Base-by-base conservation (phyloP, 2,113 vertebrate species). In the Lasiurus cinereus region DNA sequence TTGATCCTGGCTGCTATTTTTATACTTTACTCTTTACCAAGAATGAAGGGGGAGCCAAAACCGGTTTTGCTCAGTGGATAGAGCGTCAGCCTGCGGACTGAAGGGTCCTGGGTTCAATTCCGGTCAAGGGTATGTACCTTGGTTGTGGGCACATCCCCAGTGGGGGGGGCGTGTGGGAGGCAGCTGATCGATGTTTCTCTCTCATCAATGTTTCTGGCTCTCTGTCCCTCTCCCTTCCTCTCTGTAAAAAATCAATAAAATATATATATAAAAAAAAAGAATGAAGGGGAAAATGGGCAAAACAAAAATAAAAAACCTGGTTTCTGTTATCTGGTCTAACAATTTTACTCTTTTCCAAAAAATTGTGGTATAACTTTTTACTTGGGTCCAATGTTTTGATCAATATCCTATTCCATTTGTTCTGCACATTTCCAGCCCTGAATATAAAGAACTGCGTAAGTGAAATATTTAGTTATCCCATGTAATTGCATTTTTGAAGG, bases 321-420 rank as follows among this genome's bases (percentile, higher is more conserved):
- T 66, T 79, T 93, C 43, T 92, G n/a, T 1, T 76, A 52, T 33
- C 39, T 77, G 27, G 12, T 77, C 39, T 90, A 90, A 84, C 67
- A 86, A 64, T 70, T 79, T 73, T 22, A 92, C 27, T 19, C 6
- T n/a, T 78, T 64, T 29, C 27, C 24, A 31, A 14, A 64, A 64
- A 27, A 89, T 0, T 2, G 16, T 64, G 31, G 52, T 56, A 69
- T 31, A 48, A 64, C 46, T 64, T 19, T 15, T 50, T 36, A 39
- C 69, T 76, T 27, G 27, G 88, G 39, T 54, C 8, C 22, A 78
- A 50, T 48, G 24, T 69, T 92, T 85, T 50, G 72, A 80, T 54
- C 90, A 78, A 78, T 69, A 82, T n/a, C 19, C 46, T 90, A 90
- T 48, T 70, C 54, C 12, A 80, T 67, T 74, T 83, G n/a, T 77